Conservation (phyloP, 2,113 vertebrate species). For the Probosciger aterrimus region DNA sequence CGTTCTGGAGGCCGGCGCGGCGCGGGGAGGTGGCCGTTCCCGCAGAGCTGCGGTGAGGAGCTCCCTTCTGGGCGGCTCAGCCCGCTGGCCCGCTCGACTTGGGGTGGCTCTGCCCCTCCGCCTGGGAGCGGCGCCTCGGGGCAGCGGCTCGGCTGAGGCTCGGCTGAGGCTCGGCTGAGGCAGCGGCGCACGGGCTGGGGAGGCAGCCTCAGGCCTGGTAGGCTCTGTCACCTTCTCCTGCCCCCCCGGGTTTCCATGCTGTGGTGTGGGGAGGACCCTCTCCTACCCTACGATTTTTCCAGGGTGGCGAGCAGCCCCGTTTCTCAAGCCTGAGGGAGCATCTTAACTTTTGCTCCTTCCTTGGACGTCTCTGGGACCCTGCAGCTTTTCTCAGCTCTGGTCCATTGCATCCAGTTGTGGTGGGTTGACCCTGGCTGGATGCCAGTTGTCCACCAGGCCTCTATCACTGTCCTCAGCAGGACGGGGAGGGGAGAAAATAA, state of each 20-base stretch:
- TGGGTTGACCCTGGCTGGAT: not conserved
- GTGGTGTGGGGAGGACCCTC: not conserved
- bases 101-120: not conserved
- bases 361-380: too few species aligned
- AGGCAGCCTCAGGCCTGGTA: not conserved
- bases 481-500: not conserved
- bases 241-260: accelerated
- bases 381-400: not conserved
- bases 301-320: accelerated
- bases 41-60: accelerated
- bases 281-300: not conserved
- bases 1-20: accelerated
- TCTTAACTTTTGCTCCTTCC: not conserved
- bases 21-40: accelerated
- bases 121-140: not conserved
- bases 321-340: not conserved
- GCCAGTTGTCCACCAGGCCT: not conserved
- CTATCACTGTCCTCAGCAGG: not conserved
- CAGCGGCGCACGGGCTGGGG: too few species aligned
- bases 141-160: not conserved
- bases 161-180: not conserved
- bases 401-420: not conserved
- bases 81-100: accelerated
- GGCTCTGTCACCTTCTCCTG: not conserved
- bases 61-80: accelerated